Base-by-base conservation (phyloP, 2,113 vertebrate species). In the Aegithalos caudatus region DNA sequence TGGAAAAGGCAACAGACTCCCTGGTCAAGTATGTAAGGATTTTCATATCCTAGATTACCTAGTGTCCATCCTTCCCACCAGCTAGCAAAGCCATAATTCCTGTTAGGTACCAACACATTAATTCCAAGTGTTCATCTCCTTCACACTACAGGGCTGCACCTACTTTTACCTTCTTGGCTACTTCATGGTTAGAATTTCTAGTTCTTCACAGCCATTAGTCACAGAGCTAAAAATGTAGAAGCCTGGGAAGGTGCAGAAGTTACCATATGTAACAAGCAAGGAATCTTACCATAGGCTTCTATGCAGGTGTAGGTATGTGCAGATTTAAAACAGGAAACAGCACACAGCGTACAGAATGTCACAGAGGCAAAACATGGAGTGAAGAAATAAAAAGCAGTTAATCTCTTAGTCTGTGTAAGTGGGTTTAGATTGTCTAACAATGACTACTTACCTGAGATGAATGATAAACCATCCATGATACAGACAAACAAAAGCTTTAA, bases 301-400 rank as follows among this genome's bases (percentile, higher is more conserved):
- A 93, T 45, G 93, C 76, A 95, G 95, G 73, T 85, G 95, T 73
- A 95, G 88, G 50, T 72, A 96, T 81, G 86, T 93, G 95, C 77
- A 78, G 88, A 93, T 84, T 92, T 91, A 95, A 95, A 74, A 97
- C 88, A 96, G 86, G 94, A 95, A 92, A 91, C 92, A 92, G 92
- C 94, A 95, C 74, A 96, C 88, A 95, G 95, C 92, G 14, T 58
- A 95, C 88, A 95, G 94, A 96, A 89, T 94, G 93, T 88, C 97
- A 97, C 94, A 96, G 92, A 95, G 92, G 94, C 88, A 97, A 98
- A 95, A 95, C 93, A 94, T 64, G 85, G 83, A 97, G 94, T 92
- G 88, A 80, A 95, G 88, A 97, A 93, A 96, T 96, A 93, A 97
- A 96, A 97, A 53, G 94, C 71, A 81, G 87, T 95, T 96, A 97